Conservation (phyloP, 2,113 vertebrate species). For the Dolichallabes microphthalmus region DNA sequence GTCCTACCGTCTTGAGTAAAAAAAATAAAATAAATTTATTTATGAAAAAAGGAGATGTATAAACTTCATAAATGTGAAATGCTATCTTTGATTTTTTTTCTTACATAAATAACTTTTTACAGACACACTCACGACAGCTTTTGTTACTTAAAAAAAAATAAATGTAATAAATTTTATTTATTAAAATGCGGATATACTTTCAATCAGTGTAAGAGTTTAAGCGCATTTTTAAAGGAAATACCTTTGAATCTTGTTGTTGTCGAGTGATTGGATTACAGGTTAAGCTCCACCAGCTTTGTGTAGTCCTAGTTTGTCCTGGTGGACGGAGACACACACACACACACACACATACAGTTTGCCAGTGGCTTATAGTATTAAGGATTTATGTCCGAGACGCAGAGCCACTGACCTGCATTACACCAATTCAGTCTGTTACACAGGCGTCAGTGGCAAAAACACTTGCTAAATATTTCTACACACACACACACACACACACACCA, state of each 20-base stretch:
- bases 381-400: conserved; percentile 47
- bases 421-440: conserved; percentile 10
- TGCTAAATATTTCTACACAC: background rate
- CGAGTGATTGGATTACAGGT: background rate
- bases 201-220: background rate
- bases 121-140: background rate
- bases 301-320: background rate
- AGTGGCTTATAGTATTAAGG: conserved; percentile 60
- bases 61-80: background rate
- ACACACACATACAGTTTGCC: conserved; percentile 15
- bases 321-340: no score
- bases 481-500: background rate
- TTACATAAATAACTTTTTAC: background rate
- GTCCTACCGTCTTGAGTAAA: background rate
- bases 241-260: background rate
- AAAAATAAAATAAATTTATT: background rate
- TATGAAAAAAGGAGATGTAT: background rate
- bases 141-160: background rate
- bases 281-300: background rate
- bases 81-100: background rate
- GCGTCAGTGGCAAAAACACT: background rate
- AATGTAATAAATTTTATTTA: background rate
- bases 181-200: background rate
- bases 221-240: background rate
- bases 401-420: background rate